Base-by-base conservation (phyloP, 2,797 vertebrate species). In the Strix occidentalis region DNA sequence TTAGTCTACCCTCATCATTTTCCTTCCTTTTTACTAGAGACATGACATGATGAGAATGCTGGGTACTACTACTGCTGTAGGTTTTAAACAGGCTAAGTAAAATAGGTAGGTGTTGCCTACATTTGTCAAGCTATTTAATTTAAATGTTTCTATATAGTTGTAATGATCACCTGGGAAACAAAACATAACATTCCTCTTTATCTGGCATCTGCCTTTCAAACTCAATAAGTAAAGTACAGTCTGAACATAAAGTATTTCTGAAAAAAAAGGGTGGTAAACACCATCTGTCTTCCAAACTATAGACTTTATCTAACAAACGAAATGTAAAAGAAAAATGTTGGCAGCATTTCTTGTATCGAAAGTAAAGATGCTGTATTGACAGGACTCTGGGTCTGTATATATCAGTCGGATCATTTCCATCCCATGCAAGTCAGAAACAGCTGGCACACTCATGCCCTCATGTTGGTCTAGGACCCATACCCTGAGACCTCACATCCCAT, bases 361-460 rank as follows among this genome's bases (percentile, higher is more conserved):
- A 77, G 5, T 70, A 63, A 78, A 92, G 53, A 23, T 15, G 10
- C 13, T 10, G 2, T 37, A 41, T 10, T 82, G 63, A 8, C 1
- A 53, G 51, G 80, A n/a, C 12, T 72, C 26, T 72, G 1, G 23
- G 13, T 86, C 45, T 87, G 29, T 16, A 16, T n/a, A 15, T 60
- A 17, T 20, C 13, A 16, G 25, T 33, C 17, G 23, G 33, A 11
- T n/a, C 1, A 0, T 23, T 90, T 12, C 15, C 19, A 4, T 18
- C 13, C 28, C 10, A 6, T 1, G 0, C 4, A 4, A 48, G 16
- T 65, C 29, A 43, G 58, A 39, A 82, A 4, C 0, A 2, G 3
- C 6, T 37, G 31, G 2, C 31, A 5, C 2, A 1, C 45, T 81
- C 24, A 1, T 5, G 46, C 13, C 21, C 9, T 74, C 6, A 0